Evolutionary conservation across 23 tunicate species (phyloP), one percentile per base, ranked within the genome.

Genomic region (Trididemnum miniatum): DNA sequence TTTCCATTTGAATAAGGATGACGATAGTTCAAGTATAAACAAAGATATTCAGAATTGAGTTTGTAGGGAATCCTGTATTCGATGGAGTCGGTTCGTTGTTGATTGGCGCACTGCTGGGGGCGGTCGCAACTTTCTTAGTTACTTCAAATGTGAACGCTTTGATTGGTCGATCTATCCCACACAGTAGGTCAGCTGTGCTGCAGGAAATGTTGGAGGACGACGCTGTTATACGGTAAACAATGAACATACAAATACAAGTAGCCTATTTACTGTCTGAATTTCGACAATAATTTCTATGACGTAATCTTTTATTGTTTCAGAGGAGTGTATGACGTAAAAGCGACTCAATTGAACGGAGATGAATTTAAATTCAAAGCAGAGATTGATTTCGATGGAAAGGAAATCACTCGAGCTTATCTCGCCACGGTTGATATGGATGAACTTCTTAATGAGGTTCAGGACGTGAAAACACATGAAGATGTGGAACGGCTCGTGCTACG

Each of bases 241-340:
- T 78, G 37, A 4, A 32, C 5, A 15, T 9, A 25, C 31, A 64
- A n/a, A 26, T 64, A 28, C 7, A 12, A 64, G 20, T 9, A 44
- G 15, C 12, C 54, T 44, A 44, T 7, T 44, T 15, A 44, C 15
- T 44, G 54, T 44, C 15, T 44, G 9, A 44, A 44, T 44, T 44
- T 44, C n/a, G n/a, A n/a, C n/a, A n/a, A n/a, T n/a, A n/a, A n/a
- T n/a, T n/a, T n/a, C n/a, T n/a, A n/a, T n/a, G n/a, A n/a, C n/a
- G n/a, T n/a, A n/a, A n/a, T n/a, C n/a, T n/a, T n/a, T n/a, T n/a
- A n/a, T n/a, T n/a, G n/a, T 52, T 44, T 34, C 88, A 89, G 95
- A n/a, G 98, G 98, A 2, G 95, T 95, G 57, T 95, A 95, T 36
- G 98, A 95, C 72, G 85, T 95, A 49, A 95, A 95, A 82, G 95